Evolutionary conservation across 1,140 invertebrate species (phyloP).

Genomic region (Mycetomoellerius zeteki): DNA sequence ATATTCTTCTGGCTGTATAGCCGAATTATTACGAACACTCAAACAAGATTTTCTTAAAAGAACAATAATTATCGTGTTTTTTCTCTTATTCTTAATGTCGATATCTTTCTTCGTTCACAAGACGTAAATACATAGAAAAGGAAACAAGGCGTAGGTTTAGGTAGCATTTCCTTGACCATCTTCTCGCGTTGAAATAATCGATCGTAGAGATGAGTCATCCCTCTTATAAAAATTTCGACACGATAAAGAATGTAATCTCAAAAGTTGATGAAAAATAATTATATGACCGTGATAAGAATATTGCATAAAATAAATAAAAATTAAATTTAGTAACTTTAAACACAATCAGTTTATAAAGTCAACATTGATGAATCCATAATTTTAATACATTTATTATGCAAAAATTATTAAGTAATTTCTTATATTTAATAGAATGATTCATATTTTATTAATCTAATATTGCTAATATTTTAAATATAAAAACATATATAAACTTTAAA

Average conservation of each 20-base stretch:
- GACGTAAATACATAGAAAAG: slow-evolving; percentile 18
- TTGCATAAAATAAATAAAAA: slow-evolving; percentile 49
- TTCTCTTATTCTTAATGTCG: neutral
- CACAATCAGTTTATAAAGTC: neutral
- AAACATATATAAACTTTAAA: too few species aligned
- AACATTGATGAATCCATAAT: slow-evolving; percentile 2
- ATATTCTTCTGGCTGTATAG: too few species aligned
- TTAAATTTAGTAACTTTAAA: slow-evolving; percentile 38
- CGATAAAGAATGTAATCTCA: slow-evolving; percentile 45
- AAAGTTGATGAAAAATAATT: slow-evolving; percentile 17
- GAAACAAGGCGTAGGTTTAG: slow-evolving; percentile 26
- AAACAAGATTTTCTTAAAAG: slow-evolving; percentile 1
- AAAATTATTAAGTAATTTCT: neutral
- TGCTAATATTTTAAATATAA: neutral
- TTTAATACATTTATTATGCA: neutral
- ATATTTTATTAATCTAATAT: slow-evolving; percentile 24
- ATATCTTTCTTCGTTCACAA: neutral
- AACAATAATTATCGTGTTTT: neutral
- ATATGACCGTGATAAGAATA: slow-evolving; percentile 4
- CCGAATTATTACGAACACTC: too few species aligned
- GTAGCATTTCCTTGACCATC: slow-evolving; percentile 53
- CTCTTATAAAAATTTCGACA: slow-evolving; percentile 68
- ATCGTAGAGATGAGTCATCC: slow-evolving; percentile 76
- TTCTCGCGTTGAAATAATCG: slow-evolving; percentile 71
- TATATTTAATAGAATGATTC: slow-evolving; percentile 4